A percentile compares a stretch with the other conserved stretches of the same genome.
These are phyloP conservation scores for Salmo trutta DNA, from an alignment of 2,797 vertebrate species.

Conservation along the genomic window DNA sequence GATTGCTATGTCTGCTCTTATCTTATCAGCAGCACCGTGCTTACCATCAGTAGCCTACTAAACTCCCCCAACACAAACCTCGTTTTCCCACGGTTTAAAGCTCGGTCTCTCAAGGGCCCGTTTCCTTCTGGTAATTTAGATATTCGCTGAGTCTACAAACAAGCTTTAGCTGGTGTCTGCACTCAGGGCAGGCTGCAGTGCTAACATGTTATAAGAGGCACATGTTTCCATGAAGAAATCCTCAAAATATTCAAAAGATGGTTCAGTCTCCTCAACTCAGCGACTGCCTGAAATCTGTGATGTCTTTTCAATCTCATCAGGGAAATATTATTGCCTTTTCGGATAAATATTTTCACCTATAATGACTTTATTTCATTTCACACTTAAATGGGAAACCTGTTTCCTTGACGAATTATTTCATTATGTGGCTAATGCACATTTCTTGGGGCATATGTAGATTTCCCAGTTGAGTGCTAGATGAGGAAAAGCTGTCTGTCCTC, in stretches of 20 bases:
- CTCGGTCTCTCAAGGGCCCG: not conserved
- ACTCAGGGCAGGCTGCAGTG: not conserved
- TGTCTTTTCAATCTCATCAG: not conserved
- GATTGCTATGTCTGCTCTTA: not conserved
- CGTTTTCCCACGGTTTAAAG: not conserved
- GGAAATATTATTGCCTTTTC: not conserved
- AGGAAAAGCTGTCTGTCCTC: not conserved
- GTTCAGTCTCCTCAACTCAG: not conserved
- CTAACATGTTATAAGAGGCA: not conserved
- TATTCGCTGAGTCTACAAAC: not conserved
- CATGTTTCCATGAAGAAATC: not conserved
- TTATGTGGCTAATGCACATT: not conserved
- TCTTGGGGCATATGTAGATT: conserved; percentile 1
- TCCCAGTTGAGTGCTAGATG: not conserved
- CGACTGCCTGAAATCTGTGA: not conserved
- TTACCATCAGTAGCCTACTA: not conserved
- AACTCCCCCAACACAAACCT: not conserved
- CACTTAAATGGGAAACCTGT: not conserved
- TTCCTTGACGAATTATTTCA: conserved; percentile 7
- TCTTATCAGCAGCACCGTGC: not conserved
- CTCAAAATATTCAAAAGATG: not conserved
- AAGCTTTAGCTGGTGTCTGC: not conserved
- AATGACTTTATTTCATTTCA: not conserved
- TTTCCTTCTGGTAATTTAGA: not conserved
- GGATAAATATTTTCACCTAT: not conserved